These are phyloP conservation scores for Cephus rjabovi DNA, from an alignment of 2,888 invertebrate species.

Conservation along the genomic window DNA sequence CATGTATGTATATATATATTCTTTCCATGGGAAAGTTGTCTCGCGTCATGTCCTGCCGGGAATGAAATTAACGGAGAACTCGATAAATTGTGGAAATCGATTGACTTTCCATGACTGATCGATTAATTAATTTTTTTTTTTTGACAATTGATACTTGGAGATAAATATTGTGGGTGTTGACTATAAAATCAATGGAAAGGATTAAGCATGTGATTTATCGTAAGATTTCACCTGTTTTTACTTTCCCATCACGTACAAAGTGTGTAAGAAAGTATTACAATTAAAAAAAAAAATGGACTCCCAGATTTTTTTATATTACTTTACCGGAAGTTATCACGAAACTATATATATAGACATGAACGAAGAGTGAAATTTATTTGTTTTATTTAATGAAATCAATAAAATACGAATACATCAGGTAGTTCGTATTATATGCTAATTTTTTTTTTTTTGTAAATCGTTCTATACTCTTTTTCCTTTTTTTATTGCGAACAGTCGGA, in stretches of 20 bases:
- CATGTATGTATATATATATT: background rate
- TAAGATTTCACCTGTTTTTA: background rate
- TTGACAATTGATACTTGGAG: background rate
- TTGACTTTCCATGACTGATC: background rate
- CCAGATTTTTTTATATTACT: background rate
- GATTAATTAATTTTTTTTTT: background rate
- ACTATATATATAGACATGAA: background rate
- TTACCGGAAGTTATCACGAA: background rate
- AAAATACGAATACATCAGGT: background rate
- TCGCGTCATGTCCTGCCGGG: too few relatives aligned
- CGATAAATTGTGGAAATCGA: background rate
- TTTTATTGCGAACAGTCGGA: background rate
- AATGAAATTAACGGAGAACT: background rate
- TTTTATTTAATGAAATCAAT: background rate
- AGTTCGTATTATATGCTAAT: background rate
- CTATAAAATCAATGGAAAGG: too few relatives aligned
- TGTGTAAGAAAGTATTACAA: too few relatives aligned
- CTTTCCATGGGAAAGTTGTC: background rate
- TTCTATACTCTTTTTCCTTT: background rate
- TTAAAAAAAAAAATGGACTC: too few relatives aligned
- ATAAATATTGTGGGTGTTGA: background rate
- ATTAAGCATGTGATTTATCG: too few relatives aligned
- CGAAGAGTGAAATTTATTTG: background rate
- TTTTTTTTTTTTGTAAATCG: background rate
- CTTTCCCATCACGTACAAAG: too few relatives aligned